Base-by-base conservation (phyloP, 2,113 vertebrate species). In the Leuciscus idus region DNA sequence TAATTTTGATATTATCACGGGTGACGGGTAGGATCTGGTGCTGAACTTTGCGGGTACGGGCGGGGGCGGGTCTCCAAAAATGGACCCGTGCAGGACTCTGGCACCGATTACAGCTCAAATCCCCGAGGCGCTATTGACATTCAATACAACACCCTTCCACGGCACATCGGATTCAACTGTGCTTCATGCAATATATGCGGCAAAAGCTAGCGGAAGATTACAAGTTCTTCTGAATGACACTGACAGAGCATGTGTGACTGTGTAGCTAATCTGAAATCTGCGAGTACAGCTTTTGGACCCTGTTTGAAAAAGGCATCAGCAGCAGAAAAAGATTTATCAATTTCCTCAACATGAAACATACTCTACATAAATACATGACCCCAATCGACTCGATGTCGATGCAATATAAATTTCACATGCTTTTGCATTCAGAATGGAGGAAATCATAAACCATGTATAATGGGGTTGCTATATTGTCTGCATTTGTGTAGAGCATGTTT, bases 31-130 rank as follows among this genome's bases (percentile, higher is more conserved):
- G n/a, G n/a, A n/a, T n/a, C n/a, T n/a, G n/a, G n/a, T n/a, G n/a
- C n/a, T n/a, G n/a, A n/a, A n/a, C n/a, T n/a, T n/a, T n/a, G n/a
- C n/a, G n/a, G n/a, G n/a, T n/a, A n/a, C n/a, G n/a, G n/a, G n/a
- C n/a, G n/a, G n/a, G n/a, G n/a, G n/a, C n/a, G n/a, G n/a, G n/a
- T n/a, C n/a, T n/a, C n/a, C n/a, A n/a, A n/a, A n/a, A n/a, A n/a
- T n/a, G n/a, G n/a, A n/a, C n/a, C n/a, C n/a, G n/a, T n/a, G n/a
- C n/a, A n/a, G n/a, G n/a, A n/a, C n/a, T n/a, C n/a, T n/a, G n/a
- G 19, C 30, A 72, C 13, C 9, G 43, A 76, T 86, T 66, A 86
- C 43, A 86, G 70, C 79, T 62, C 70, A 81, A 55, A 64, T 75
- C 48, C 72, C 79, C 0, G 43, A 46, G n/a, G 73, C 57, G 0